Conservation (phyloP, 2,797 vertebrate genomes). For the Sebastes taczanowskii region DNA sequence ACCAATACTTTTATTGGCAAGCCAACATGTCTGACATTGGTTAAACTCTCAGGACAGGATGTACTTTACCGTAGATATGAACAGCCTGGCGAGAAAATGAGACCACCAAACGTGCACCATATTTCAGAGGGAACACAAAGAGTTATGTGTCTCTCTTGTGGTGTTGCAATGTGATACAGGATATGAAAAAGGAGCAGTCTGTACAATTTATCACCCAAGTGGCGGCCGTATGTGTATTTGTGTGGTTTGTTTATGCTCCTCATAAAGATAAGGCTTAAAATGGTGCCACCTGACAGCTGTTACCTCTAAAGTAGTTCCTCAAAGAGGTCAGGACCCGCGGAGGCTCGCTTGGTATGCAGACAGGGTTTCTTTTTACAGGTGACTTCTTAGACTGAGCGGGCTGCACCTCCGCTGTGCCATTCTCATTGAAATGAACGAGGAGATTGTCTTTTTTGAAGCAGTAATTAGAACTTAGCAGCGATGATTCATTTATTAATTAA, state of each 20-base stretch:
- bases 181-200: neutral
- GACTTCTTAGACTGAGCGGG: neutral
- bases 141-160: conserved; percentile 8
- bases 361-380: neutral
- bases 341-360: conserved; percentile 18
- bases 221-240: conserved; percentile 1
- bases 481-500: neutral
- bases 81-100: conserved; percentile 26
- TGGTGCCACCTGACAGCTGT: conserved; percentile 26
- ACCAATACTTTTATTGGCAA: conserved; percentile 20
- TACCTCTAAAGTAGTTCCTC: neutral
- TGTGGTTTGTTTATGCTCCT: conserved; percentile 21
- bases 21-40: conserved; percentile 12
- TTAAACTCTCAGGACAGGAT: conserved; percentile 1
- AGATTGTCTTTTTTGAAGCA: neutral
- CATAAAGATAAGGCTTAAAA: conserved; percentile 27
- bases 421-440: neutral
- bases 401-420: neutral
- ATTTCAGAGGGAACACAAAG: conserved; percentile 10
- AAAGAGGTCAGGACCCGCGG: conserved; percentile 19
- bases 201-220: conserved; percentile 1
- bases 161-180: conserved; percentile 5
- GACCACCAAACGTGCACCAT: neutral
- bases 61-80: neutral
- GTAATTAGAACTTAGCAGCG: neutral